Evolutionary conservation across 2,888 invertebrate genomes (phyloP).

Genomic region (Penaeus monodon): DNA sequence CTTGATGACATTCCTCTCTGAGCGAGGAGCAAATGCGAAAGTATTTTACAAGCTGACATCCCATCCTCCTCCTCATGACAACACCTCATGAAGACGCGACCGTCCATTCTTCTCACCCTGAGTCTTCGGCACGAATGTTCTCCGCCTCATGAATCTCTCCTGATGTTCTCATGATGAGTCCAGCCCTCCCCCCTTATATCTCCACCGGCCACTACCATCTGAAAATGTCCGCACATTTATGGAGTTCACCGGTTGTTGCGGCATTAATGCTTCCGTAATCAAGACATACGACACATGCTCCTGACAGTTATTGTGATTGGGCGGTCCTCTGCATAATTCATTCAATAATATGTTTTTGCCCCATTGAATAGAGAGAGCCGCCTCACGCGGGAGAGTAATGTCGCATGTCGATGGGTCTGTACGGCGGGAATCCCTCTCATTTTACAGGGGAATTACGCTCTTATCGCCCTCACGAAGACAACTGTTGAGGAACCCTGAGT

Average conservation of each 20-base stretch:
- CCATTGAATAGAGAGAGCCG: constrained; percentile 35
- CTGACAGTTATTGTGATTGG: constrained; percentile 52
- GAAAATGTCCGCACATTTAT: not conserved
- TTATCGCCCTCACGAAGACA: not conserved
- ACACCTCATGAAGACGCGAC: too few relatives aligned
- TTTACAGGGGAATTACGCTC: not conserved
- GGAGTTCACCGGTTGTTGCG: constrained; percentile 1
- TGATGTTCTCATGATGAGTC: not conserved
- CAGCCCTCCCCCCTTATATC: not conserved
- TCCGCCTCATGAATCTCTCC: too few relatives aligned
- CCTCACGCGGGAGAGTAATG: constrained; percentile 6
- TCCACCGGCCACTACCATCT: not conserved
- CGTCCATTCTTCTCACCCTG: too few relatives aligned
- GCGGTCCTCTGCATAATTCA: constrained; percentile 44
- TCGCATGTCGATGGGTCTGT: not conserved
- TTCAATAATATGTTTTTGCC: constrained; percentile 51
- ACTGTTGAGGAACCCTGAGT: not conserved
- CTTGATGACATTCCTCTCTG: too few relatives aligned
- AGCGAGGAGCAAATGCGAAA: too few relatives aligned
- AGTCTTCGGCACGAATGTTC: too few relatives aligned
- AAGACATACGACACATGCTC: constrained; percentile 20
- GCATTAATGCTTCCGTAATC: constrained; percentile 32
- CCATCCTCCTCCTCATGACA: too few relatives aligned
- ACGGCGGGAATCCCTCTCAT: not conserved
- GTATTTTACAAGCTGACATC: too few relatives aligned